A percentile compares a stretch with the other conserved stretches of the same genome.
These are phyloP conservation scores for Chrysochloris asiatica DNA, from an alignment of 2,113 vertebrate genomes.

Conservation along the genomic window DNA sequence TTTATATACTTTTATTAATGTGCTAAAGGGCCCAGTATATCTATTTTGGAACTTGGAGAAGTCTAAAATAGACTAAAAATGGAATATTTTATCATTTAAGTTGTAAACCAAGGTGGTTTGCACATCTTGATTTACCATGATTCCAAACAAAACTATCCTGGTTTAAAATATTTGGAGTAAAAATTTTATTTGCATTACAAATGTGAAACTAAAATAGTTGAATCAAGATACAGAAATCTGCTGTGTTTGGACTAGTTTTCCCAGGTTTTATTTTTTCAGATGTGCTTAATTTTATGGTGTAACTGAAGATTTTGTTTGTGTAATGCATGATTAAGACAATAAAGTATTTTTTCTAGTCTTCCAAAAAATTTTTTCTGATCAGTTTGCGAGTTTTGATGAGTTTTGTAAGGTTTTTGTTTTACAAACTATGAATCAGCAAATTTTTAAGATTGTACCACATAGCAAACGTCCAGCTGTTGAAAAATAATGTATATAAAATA, in stretches of 20 bases:
- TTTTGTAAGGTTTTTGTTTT: slow-evolving; percentile 98
- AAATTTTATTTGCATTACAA: slow-evolving; percentile 85
- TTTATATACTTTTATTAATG: slow-evolving; percentile 91
- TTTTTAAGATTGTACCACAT: slow-evolving; percentile 99
- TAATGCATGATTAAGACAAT: slow-evolving; percentile 99
- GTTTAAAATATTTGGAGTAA: slow-evolving; percentile 85
- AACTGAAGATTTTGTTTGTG: slow-evolving; percentile 94
- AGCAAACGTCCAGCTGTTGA: slow-evolving; percentile 94
- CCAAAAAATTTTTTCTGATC: slow-evolving; percentile 94
- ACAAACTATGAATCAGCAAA: slow-evolving; percentile 94
- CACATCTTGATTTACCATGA: slow-evolving; percentile 82
- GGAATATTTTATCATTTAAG: slow-evolving; percentile 84
- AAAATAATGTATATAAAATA: slow-evolving; percentile 99
- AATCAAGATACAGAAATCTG: slow-evolving; percentile 88
- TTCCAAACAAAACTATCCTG: slow-evolving; percentile 82
- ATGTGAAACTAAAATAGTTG: slow-evolving; percentile 84
- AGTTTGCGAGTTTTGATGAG: slow-evolving; percentile 96
- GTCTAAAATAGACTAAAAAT: slow-evolving; percentile 88
- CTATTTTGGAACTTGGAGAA: slow-evolving; percentile 87
- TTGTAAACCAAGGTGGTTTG: slow-evolving; percentile 81
- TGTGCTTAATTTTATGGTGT: slow-evolving; percentile 92
- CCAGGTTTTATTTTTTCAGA: slow-evolving; percentile 87
- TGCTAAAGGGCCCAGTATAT: slow-evolving; percentile 88
- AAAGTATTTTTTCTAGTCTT: slow-evolving; percentile 99
- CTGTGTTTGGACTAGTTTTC: slow-evolving; percentile 88